A percentile compares a stretch with the other conserved stretches of the same genome.
Conservation (phyloP, 2,888 invertebrate species). For the Eupithecia exiguata region DNA sequence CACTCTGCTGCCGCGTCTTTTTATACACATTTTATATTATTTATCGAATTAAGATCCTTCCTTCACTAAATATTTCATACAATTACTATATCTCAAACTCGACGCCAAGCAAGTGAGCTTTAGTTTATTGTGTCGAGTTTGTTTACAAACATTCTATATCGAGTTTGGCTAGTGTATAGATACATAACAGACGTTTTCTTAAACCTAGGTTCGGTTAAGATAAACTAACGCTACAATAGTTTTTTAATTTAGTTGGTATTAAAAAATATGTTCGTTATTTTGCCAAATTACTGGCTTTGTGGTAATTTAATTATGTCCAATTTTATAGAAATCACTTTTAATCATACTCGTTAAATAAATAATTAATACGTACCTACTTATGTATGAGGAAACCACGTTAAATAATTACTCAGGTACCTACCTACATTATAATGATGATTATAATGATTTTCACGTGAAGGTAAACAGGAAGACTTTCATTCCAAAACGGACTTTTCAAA, state of each 20-base stretch:
- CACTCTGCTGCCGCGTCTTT: no score
- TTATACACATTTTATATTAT: no score
- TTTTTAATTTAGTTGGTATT: background rate
- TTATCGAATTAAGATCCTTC: no score
- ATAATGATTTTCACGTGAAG: background rate
- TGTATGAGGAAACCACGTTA: background rate
- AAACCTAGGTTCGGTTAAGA: background rate
- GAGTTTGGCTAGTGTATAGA: no score
- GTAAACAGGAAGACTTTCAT: background rate
- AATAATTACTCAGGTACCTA: background rate
- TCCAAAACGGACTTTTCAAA: background rate
- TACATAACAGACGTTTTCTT: background rate
- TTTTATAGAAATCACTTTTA: background rate
- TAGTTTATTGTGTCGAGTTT: no score
- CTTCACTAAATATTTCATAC: no score
- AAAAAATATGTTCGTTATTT: background rate
- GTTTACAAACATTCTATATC: no score
- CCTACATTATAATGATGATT: background rate
- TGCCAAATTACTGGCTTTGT: background rate
- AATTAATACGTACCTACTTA: no score
- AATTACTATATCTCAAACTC: no score
- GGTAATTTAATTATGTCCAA: background rate
- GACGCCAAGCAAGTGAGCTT: no score
- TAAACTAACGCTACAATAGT: background rate
- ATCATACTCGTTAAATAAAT: no score